A percentile compares a stretch with the other conserved stretches of the same genome.
Conservation (phyloP, 1,140 invertebrate genomes). For the Drosophila obscura region DNA sequence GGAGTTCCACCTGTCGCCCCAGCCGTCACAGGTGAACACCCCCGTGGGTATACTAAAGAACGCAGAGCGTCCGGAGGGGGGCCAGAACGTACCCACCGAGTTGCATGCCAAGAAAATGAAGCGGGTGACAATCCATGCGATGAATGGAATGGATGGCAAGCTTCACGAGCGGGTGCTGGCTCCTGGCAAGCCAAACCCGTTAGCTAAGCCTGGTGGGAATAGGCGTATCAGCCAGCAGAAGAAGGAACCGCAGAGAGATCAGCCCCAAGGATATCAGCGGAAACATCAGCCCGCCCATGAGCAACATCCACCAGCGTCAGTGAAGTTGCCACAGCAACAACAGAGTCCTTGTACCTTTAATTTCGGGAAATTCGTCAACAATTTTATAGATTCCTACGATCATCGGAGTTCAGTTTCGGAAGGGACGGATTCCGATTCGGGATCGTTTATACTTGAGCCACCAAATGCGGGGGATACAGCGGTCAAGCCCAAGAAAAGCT, state of each 20-base stretch:
- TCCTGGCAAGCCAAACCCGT: conserved; percentile 1
- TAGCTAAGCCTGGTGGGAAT: not conserved
- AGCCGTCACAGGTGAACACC: not conserved
- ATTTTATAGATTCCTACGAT: not conserved
- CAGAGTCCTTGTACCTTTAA: conserved; percentile 11
- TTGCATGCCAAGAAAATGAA: not conserved
- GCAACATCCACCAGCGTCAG: not conserved
- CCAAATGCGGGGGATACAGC: conserved; percentile 1
- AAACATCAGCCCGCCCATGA: not conserved
- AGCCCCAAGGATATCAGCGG: not conserved
- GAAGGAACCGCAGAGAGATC: not conserved
- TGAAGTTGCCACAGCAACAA: not conserved
- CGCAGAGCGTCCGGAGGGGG: not conserved
- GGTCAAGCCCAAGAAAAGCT: not conserved
- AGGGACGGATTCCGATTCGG: not conserved
- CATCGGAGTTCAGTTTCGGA: not conserved
- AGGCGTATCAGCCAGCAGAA: not conserved
- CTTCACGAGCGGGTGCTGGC: not conserved
- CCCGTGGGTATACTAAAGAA: conserved; percentile 35
- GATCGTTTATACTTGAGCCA: not conserved
- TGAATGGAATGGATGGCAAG: too few species aligned
- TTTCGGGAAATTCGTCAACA: conserved; percentile 31
- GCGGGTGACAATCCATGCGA: conserved; percentile 4
- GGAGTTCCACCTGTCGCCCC: too few species aligned
- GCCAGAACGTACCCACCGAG: not conserved